A percentile compares a stretch with the other conserved stretches of the same genome.
Conservation (phyloP, 2,113 vertebrate genomes). For the Sula dactylatra region DNA sequence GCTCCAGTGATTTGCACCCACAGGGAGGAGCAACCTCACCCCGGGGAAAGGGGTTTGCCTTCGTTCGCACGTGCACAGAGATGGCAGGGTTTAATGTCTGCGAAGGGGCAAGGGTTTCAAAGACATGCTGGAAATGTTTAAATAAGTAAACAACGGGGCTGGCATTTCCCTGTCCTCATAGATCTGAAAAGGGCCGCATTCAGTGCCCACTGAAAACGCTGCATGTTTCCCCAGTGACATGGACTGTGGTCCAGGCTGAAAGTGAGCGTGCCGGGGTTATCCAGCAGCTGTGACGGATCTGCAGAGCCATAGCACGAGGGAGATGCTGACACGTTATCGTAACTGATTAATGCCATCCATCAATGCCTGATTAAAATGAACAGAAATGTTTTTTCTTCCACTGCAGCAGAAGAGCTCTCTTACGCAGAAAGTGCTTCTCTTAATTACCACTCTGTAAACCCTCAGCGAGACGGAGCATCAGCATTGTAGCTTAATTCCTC, state of each 20-base stretch:
- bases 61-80: rapidly evolving
- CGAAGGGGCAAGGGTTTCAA: rapidly evolving
- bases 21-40: neutral
- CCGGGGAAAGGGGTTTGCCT: neutral
- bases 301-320: neutral
- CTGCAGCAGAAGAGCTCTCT: constrained; percentile 26
- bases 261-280: neutral
- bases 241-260: neutral
- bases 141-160: neutral
- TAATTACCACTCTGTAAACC: constrained; percentile 24
- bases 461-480: neutral
- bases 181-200: neutral
- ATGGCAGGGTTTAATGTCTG: rapidly evolving
- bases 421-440: constrained; percentile 12
- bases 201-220: rapidly evolving
- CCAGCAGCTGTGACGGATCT: neutral
- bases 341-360: neutral
- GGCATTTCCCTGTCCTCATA: neutral
- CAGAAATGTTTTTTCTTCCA: constrained; percentile 11
- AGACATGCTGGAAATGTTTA: neutral
- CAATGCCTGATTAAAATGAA: constrained; percentile 17
- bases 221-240: rapidly evolving
- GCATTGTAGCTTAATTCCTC: neutral
- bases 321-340: neutral
- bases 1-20: no score